phyloP scores from a whole-genome alignment of 2,113 vertebrate species.

The Neolamprologus tretocephalus region DNA sequence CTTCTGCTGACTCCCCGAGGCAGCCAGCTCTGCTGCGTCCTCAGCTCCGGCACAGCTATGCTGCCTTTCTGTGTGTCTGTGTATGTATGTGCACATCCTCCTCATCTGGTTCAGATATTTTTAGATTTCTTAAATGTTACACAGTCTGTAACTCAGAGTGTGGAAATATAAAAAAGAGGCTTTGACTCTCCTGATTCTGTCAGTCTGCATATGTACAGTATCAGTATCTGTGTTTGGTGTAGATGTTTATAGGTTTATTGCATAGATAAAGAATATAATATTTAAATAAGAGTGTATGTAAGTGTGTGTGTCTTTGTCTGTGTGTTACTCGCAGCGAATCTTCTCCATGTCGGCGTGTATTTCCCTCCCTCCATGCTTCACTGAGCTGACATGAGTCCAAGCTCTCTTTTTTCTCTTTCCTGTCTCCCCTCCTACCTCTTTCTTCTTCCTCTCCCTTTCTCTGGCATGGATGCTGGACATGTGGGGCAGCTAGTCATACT shows the following conservation, averaged over 20 bases:
- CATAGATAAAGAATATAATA: neutral
- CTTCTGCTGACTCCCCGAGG: slow-evolving; percentile 69
- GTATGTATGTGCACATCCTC: neutral
- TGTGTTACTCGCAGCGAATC: neutral
- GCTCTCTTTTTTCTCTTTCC: neutral
- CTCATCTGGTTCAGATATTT: slow-evolving; percentile 45
- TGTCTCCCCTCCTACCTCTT: neutral
- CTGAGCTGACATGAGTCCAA: slow-evolving; percentile 53
- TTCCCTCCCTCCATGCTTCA: slow-evolving; percentile 36
- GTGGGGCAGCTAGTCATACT: neutral
- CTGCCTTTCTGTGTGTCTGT: neutral
- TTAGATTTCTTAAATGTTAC: slow-evolving; percentile 37
- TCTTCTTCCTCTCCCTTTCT: neutral
- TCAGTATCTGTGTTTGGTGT: neutral
- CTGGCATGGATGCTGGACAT: slow-evolving; percentile 26
- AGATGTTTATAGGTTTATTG: neutral
- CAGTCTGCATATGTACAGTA: neutral
- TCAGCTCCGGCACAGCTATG: slow-evolving; percentile 31
- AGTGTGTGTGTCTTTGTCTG: neutral
- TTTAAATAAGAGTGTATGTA: neutral
- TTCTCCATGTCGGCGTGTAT: slow-evolving; percentile 22
- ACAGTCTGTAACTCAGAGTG: slow-evolving; percentile 4
- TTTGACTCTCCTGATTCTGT: neutral
- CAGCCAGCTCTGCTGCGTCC: slow-evolving; percentile 51
- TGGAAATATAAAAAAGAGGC: neutral